Evolutionary conservation across 2,113 vertebrate species (phyloP).

Genomic region (Cynoglossus semilaevis): DNA sequence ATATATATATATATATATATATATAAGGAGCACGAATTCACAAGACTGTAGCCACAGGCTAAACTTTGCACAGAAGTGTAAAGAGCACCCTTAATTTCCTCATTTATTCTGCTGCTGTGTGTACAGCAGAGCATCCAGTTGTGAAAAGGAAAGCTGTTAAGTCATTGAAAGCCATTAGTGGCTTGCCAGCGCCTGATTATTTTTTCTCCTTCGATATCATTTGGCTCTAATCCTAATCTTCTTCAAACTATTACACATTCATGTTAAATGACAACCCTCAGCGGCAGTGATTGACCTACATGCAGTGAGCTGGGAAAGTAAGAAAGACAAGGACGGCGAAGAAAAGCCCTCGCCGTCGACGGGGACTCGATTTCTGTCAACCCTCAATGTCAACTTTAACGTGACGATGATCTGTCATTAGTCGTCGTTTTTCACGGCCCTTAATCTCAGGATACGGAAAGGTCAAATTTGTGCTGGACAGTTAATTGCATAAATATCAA

Average conservation of each 20-base stretch:
- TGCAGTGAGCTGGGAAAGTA: neutral
- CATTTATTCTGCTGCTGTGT: constrained; percentile 19
- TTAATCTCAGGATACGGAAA: too few species aligned
- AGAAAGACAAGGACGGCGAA: neutral
- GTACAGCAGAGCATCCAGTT: constrained; percentile 33
- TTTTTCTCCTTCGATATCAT: neutral
- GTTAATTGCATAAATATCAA: too few species aligned
- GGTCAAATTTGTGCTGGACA: too few species aligned
- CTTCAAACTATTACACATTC: constrained; percentile 8
- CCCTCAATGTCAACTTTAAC: neutral
- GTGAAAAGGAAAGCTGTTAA: constrained; percentile 40
- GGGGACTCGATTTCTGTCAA: neutral
- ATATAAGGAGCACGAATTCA: constrained; percentile 15
- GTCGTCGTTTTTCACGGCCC: too few species aligned
- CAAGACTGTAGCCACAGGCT: constrained; percentile 15
- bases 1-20: neutral
- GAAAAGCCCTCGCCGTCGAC: neutral
- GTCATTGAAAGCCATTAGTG: constrained; percentile 37
- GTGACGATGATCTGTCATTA: neutral
- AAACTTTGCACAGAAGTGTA: constrained; percentile 29
- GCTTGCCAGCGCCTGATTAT: neutral
- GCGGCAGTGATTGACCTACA: constrained; percentile 19
- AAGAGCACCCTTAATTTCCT: constrained; percentile 32
- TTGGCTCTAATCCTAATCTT: neutral
- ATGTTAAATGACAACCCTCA: neutral